phyloP scores from a whole-genome alignment of 2,113 vertebrate species.

The Rhipidura dahli region DNA sequence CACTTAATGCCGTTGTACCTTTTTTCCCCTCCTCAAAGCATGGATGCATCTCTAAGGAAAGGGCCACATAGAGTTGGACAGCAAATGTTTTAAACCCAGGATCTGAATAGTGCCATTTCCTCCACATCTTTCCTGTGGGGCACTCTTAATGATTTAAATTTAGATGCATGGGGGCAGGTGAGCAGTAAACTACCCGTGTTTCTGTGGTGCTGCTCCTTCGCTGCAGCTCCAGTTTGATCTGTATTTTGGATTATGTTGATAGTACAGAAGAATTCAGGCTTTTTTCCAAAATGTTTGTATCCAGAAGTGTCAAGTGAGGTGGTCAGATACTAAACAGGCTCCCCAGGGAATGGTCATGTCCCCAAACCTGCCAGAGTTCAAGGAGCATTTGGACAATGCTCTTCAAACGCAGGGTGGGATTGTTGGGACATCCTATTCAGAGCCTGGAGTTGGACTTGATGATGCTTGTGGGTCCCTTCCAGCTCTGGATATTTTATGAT shows the following conservation, averaged over 20 bases:
- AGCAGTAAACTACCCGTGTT: neutral
- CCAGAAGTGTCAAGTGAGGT: neutral
- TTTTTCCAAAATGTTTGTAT: neutral
- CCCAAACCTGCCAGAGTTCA: neutral
- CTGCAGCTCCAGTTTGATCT: rapidly evolving
- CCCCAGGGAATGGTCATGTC: neutral
- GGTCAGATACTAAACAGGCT: neutral
- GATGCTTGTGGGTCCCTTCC: neutral
- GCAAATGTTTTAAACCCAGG: neutral
- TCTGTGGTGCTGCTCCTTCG: neutral
- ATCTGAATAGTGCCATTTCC: rapidly evolving
- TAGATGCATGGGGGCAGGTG: neutral
- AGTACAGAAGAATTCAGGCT: neutral
- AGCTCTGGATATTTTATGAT: neutral
- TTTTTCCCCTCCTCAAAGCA: neutral
- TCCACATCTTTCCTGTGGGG: neutral
- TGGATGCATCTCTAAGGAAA: neutral
- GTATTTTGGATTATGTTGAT: neutral
- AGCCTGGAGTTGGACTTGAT: neutral
- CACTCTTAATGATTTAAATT: neutral
- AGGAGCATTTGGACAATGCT: neutral
- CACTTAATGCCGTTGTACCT: neutral
- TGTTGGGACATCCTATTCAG: neutral
- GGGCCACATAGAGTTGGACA: rapidly evolving
- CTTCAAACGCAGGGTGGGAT: neutral